A percentile compares a stretch with the other conserved stretches of the same genome.
Conservation (phyloP, 1,140 invertebrate genomes). For the Pristionchus pacificus region DNA sequence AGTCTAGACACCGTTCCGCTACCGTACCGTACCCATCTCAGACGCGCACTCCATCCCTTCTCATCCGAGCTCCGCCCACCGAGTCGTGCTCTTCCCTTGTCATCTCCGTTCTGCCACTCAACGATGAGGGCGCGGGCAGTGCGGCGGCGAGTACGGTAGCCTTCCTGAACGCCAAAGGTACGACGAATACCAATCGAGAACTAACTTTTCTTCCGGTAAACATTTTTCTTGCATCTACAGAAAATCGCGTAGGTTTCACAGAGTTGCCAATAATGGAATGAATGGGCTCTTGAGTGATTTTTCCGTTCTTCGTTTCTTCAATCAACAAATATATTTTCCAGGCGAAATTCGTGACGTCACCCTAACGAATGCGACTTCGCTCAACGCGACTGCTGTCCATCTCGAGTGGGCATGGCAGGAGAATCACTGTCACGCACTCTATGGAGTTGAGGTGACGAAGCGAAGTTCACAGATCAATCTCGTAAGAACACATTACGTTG, state of each 20-base stretch:
- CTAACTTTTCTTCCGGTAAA: too few relatives aligned
- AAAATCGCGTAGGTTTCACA: too few relatives aligned
- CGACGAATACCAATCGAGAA: too few relatives aligned
- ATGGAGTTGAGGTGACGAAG: background rate
- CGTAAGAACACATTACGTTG: too few relatives aligned
- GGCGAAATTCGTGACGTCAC: background rate
- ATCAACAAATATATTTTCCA: too few relatives aligned
- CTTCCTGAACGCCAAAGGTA: background rate
- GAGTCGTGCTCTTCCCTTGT: background rate
- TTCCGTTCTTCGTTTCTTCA: too few relatives aligned
- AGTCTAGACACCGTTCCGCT: too few relatives aligned
- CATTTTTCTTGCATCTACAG: too few relatives aligned
- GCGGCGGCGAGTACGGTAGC: background rate
- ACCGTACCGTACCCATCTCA: too few relatives aligned
- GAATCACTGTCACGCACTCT: background rate
- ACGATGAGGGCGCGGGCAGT: background rate
- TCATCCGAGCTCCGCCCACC: background rate
- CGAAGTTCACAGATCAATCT: too few relatives aligned
- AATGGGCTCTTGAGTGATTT: too few relatives aligned
- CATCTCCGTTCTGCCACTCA: background rate
- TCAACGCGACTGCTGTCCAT: background rate
- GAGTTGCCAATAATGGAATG: too few relatives aligned
- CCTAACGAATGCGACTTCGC: background rate
- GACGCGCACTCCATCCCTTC: background rate
- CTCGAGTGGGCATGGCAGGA: background rate